A percentile compares a stretch with the other conserved stretches of the same genome.
phyloP scores from a whole-genome alignment of 1,140 invertebrate genomes.

The Eupeodes corollae region DNA sequence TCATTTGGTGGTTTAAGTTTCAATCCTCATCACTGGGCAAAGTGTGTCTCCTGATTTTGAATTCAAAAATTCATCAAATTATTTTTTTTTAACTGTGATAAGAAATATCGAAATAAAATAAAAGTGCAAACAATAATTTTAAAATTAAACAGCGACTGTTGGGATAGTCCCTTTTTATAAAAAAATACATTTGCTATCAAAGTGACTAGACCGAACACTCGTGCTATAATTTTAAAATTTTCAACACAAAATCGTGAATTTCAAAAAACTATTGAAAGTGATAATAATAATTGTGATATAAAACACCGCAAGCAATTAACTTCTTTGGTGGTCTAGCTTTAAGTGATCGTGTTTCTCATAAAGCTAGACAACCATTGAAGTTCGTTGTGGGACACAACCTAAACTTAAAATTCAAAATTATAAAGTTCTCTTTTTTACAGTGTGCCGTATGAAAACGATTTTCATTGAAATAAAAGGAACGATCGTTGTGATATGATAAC shows the following conservation, averaged over 20 bases:
- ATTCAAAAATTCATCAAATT: neutral
- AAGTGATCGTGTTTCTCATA: conserved; percentile 29
- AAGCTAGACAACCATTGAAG: conserved; percentile 37
- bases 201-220: conserved; percentile 39
- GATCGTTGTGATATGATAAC: conserved; percentile 36
- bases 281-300: neutral
- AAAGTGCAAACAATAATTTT: conserved; percentile 16
- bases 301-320: conserved; percentile 26
- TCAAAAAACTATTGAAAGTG: neutral
- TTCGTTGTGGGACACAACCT: conserved; percentile 23
- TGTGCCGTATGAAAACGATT: neutral
- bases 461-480: conserved; percentile 26
- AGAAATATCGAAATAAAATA: neutral
- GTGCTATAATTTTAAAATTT: conserved; percentile 37
- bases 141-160: conserved; percentile 38
- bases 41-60: conserved; percentile 30
- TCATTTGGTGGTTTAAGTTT: conserved; percentile 16
- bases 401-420: neutral
- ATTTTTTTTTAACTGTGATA: neutral
- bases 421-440: neutral
- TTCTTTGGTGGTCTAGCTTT: conserved; percentile 36
- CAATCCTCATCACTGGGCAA: conserved; percentile 33
- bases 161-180: conserved; percentile 28
- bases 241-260: conserved; percentile 13
- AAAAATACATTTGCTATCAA: conserved; percentile 4